phyloP scores from a whole-genome alignment of 1,140 invertebrate species.

The Nomia melanderi region DNA sequence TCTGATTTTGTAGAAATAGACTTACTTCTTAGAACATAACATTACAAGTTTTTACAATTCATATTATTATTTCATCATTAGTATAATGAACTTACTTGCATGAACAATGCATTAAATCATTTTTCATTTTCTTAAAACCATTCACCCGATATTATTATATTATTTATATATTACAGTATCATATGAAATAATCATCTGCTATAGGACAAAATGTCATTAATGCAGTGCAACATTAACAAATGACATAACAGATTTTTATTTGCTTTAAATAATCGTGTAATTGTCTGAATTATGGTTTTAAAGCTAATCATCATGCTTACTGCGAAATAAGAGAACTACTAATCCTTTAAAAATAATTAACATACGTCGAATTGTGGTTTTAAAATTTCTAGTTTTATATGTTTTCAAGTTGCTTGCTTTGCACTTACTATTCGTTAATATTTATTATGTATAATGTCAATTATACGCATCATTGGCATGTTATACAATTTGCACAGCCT shows the following conservation, averaged over 20 bases:
- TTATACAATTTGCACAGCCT: slow-evolving; percentile 76
- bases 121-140: neutral
- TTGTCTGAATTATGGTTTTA: slow-evolving; percentile 16
- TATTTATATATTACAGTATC: neutral
- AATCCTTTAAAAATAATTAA: neutral
- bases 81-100: slow-evolving; percentile 41
- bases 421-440: slow-evolving; percentile 45
- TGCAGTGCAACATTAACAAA: slow-evolving; percentile 13
- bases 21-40: slow-evolving; percentile 50
- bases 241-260: neutral
- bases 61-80: slow-evolving; percentile 8
- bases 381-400: slow-evolving; percentile 5
- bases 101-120: slow-evolving; percentile 22
- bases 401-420: slow-evolving; percentile 44
- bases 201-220: slow-evolving; percentile 25
- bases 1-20: slow-evolving; percentile 72
- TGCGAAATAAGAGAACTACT: neutral
- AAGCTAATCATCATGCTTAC: neutral
- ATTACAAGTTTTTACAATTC: slow-evolving; percentile 1
- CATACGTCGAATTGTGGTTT: neutral
- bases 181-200: slow-evolving; percentile 18
- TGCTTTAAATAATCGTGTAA: slow-evolving; percentile 14
- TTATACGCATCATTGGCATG: slow-evolving; percentile 56
- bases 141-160: neutral
- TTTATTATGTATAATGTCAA: slow-evolving; percentile 45